A percentile compares a stretch with the other conserved stretches of the same genome.
phyloP scores from a whole-genome alignment of 2,888 invertebrate genomes.

The Epicampocera succincta region DNA sequence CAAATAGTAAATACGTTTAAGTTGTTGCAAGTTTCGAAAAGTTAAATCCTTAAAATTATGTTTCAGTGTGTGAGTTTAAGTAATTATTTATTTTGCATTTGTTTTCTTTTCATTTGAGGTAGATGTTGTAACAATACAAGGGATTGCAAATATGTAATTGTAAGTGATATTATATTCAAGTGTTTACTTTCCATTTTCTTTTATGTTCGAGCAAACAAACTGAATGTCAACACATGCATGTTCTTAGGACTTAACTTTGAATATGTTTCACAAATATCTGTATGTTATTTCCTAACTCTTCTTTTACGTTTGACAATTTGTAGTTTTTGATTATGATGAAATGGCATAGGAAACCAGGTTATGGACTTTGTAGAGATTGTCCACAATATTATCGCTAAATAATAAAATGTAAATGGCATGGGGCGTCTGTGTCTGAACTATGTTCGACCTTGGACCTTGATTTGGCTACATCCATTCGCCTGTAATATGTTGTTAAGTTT shows the following conservation, averaged over 20 bases:
- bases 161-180: conserved; percentile 50
- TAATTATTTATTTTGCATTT: conserved; percentile 25
- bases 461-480: no score
- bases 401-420: no score
- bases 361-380: no score
- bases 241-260: no score
- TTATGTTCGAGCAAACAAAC: background rate
- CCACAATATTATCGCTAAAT: no score
- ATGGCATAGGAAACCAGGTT: no score
- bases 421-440: no score
- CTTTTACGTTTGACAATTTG: no score
- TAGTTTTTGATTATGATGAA: no score
- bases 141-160: conserved; percentile 43
- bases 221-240: background rate
- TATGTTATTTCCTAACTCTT: no score
- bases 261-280: background rate
- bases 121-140: conserved; percentile 14
- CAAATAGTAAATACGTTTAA: conserved; percentile 25
- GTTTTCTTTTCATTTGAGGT: conserved; percentile 62
- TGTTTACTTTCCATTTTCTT: conserved; percentile 60
- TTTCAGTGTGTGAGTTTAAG: background rate
- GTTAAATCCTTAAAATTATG: conserved; percentile 34
- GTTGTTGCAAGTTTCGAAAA: conserved; percentile 18
- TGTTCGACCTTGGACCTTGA: no score
- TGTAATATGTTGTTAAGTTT: no score